Percentiles rank a stretch among this genome's conserved stretches.
Evolutionary conservation across 2,888 invertebrate species (phyloP).

Genomic region (Cylloceria caligata): DNA sequence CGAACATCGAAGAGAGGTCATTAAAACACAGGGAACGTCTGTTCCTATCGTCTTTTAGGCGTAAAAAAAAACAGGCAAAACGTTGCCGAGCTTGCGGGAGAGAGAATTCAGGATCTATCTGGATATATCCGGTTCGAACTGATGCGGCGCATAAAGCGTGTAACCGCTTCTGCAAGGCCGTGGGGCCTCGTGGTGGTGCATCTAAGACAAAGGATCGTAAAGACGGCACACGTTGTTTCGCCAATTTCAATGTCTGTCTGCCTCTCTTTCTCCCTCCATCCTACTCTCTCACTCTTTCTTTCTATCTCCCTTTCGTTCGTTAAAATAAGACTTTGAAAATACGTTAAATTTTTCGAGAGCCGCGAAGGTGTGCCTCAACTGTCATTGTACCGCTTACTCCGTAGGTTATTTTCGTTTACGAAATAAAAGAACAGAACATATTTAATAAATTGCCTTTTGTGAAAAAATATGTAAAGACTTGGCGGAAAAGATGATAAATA

Average conservation of each 20-base stretch:
- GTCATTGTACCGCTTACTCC: background rate
- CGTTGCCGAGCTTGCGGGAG: constrained; percentile 44
- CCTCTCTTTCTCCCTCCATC: background rate
- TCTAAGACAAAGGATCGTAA: constrained; percentile 69
- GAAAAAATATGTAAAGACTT: background rate
- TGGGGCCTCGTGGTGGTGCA: constrained; percentile 33
- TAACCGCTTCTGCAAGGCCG: constrained; percentile 61
- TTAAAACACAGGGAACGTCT: constrained; percentile 21
- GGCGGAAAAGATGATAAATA: background rate
- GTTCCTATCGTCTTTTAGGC: constrained; percentile 36
- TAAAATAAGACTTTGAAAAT: background rate
- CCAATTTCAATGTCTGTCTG: no score
- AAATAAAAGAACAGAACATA: background rate
- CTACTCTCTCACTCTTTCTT: background rate
- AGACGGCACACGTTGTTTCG: constrained; percentile 16
- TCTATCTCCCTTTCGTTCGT: background rate
- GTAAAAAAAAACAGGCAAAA: constrained; percentile 44
- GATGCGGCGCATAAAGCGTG: constrained; percentile 64
- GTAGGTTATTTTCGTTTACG: background rate
- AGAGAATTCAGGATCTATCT: constrained; percentile 71
- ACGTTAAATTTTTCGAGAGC: background rate
- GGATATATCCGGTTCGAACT: constrained; percentile 77
- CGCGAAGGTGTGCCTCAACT: constrained; percentile 10
- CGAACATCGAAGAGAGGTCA: constrained; percentile 5
- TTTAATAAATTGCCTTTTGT: background rate